Percentiles rank a stretch among this genome's conserved stretches.
Evolutionary conservation across 2,888 invertebrate genomes (phyloP).

Genomic region (Venusia cambrica): DNA sequence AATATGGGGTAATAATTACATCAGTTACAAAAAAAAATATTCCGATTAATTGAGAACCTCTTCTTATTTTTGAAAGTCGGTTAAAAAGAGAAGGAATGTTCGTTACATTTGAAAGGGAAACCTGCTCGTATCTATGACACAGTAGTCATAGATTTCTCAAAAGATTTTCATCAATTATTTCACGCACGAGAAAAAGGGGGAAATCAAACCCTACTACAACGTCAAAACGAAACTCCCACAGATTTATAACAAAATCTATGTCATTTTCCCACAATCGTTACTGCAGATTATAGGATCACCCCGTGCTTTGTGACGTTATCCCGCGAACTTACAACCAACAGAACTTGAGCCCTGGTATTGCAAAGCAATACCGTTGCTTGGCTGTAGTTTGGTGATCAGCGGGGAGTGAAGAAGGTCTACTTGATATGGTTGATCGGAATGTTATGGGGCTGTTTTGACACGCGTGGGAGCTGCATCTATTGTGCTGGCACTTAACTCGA

Average conservation of each 20-base stretch:
- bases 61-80: too few species aligned
- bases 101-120: too few species aligned
- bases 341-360: conserved; percentile 38
- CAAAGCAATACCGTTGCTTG: conserved; percentile 3
- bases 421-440: conserved; percentile 36
- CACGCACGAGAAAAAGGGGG: conserved; percentile 23
- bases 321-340: conserved; percentile 40
- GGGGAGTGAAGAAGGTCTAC: conserved; percentile 41
- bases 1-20: too few species aligned
- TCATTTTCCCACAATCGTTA: conserved; percentile 75
- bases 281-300: conserved; percentile 66
- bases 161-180: too few species aligned
- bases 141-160: too few species aligned
- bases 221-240: conserved; percentile 75
- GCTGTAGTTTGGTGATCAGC: conserved; percentile 9
- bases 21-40: too few species aligned
- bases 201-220: conserved; percentile 49
- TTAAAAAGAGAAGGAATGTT: too few species aligned
- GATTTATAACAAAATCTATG: conserved; percentile 72
- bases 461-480: conserved; percentile 75
- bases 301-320: conserved; percentile 56
- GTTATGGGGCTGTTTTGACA: conserved; percentile 75
- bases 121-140: too few species aligned
- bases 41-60: too few species aligned
- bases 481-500: conserved; percentile 75